Percentiles rank a stretch among this genome's conserved stretches.
Conservation (phyloP, 2,888 invertebrate species). For the Cephonodes hylas region DNA sequence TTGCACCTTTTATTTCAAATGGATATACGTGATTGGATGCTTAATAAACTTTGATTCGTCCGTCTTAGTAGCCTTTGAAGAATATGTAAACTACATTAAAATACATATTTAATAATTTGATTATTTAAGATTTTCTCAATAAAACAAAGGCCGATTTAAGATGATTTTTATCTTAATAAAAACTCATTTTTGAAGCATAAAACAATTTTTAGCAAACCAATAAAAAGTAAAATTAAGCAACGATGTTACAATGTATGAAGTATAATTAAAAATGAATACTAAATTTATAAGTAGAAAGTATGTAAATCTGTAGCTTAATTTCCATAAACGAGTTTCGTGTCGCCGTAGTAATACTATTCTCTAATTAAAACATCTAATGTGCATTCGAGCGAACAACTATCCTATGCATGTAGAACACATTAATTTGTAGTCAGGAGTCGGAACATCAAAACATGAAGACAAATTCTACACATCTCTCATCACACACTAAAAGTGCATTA, state of each 20-base stretch:
- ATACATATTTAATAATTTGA: too few relatives aligned
- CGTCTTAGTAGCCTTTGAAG: background rate
- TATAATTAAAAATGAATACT: too few relatives aligned
- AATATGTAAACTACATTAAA: too few relatives aligned
- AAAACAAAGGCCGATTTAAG: background rate
- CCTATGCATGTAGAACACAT: conserved; percentile 13
- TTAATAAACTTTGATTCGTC: background rate
- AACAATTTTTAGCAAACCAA: background rate
- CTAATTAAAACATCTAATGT: background rate
- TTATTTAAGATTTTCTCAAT: too few relatives aligned
- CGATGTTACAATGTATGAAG: background rate
- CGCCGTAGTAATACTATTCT: background rate
- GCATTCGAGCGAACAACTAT: conserved; percentile 2
- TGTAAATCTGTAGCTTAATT: background rate
- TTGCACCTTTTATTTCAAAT: background rate
- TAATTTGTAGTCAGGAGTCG: background rate
- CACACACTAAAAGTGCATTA: background rate
- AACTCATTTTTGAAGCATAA: background rate
- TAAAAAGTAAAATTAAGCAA: background rate
- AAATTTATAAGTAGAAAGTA: background rate
- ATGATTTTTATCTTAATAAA: too few relatives aligned
- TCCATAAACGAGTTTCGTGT: background rate
- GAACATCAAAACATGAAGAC: background rate
- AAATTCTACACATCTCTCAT: background rate
- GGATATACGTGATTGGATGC: background rate